These are phyloP conservation scores for Enteromius argenteus DNA, from an alignment of 2,797 vertebrate genomes.

Conservation along the genomic window DNA sequence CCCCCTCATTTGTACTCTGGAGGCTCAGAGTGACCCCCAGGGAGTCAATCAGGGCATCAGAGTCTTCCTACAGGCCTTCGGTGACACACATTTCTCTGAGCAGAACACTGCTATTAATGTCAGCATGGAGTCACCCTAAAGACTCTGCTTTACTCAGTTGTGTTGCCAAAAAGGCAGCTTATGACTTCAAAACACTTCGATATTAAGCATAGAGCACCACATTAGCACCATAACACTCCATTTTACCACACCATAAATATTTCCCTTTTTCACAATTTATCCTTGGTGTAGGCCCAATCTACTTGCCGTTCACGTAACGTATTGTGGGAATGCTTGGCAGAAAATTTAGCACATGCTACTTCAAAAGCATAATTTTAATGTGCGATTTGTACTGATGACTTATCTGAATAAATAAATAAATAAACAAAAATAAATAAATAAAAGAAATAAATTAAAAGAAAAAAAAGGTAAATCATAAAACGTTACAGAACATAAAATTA, in stretches of 20 bases:
- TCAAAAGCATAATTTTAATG: neutral
- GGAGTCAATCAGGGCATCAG: slow-evolving; percentile 34
- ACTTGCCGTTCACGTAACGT: neutral
- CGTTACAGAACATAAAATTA: neutral
- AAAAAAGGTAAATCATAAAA: neutral
- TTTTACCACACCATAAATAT: slow-evolving; percentile 25
- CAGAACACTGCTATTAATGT: slow-evolving; percentile 54
- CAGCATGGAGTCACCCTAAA: slow-evolving; percentile 35
- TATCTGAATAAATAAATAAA: neutral
- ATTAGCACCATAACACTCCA: slow-evolving; percentile 33
- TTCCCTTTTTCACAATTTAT: neutral
- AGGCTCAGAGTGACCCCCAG: slow-evolving; percentile 47
- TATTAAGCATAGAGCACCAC: slow-evolving; percentile 17
- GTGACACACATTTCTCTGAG: slow-evolving; percentile 57
- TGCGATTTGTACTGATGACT: neutral
- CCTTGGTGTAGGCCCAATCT: slow-evolving; percentile 3
- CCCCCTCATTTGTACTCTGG: slow-evolving; percentile 14
- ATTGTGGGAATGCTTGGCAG: neutral
- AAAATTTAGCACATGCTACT: slow-evolving; percentile 2
- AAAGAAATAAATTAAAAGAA: neutral
- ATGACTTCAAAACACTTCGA: slow-evolving; percentile 39
- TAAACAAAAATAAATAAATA: neutral
- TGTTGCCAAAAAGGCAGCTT: slow-evolving; percentile 45
- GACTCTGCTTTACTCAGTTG: slow-evolving; percentile 44
- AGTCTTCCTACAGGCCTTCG: slow-evolving; percentile 54